Percentiles rank a stretch among this genome's conserved stretches.
These are phyloP conservation scores for Pseudopipra pipra DNA, from an alignment of 2,113 vertebrate genomes.

Conservation along the genomic window DNA sequence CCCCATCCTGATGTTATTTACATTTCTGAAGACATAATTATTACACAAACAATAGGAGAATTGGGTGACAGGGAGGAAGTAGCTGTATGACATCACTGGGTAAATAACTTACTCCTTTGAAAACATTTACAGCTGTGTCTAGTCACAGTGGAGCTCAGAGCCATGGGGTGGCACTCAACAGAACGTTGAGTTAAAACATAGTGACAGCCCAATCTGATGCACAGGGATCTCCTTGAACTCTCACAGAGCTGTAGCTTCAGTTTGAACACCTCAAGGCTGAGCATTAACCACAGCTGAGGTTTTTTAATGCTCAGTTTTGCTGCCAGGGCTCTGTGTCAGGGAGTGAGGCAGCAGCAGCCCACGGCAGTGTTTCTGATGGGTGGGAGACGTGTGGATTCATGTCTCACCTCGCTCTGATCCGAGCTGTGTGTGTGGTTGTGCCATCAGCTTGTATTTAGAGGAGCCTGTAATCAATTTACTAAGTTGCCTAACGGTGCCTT, in stretches of 20 bases:
- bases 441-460: not conserved
- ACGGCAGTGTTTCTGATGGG: not conserved
- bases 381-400: not conserved
- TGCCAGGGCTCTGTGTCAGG: not conserved
- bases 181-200: not conserved
- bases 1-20: slow-evolving; percentile 19
- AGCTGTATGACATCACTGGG: not conserved
- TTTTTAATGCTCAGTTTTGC: not conserved
- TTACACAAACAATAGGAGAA: not conserved
- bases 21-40: slow-evolving; percentile 4
- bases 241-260: not conserved
- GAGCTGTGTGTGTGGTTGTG: not conserved
- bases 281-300: not conserved
- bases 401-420: not conserved
- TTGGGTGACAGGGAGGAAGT: not conserved
- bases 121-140: not conserved
- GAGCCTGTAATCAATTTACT: not conserved
- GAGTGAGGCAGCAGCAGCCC: not conserved
- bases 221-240: not conserved
- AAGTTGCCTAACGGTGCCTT: not conserved
- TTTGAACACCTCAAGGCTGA: not conserved
- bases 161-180: not conserved
- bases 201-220: not conserved
- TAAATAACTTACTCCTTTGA: not conserved
- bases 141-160: not conserved